Evolutionary conservation across 2,888 invertebrate species (phyloP), one percentile per base, ranked within the genome.

Genomic region (Ormyrus rosae): DNA sequence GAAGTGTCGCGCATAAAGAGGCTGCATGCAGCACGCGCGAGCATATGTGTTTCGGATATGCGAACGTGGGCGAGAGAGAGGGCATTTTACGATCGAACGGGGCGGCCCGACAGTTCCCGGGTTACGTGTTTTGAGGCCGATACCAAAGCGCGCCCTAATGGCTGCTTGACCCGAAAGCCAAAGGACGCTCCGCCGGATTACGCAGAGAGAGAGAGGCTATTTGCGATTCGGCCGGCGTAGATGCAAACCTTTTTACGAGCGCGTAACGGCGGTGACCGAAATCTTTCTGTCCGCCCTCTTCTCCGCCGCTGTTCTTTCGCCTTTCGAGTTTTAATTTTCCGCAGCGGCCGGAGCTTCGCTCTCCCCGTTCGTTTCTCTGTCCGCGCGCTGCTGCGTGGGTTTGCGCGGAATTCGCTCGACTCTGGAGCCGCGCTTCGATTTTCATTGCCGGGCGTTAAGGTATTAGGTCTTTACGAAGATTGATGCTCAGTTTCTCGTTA

Each of bases 261-360:
- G 46, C 55, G n/a, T 56, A 51, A 46, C 13, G n/a, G 13, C 45
- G 11, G 48, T 53, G 58, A 53, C 67, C 60, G 58, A 58, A n/a
- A 34, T 60, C 45, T 58, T 45, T 45, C 10, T 53, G n/a, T 74
- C 6, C 45, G 61, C 5, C 53, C 45, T 50, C 61, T 70, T 69
- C 7, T 55, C 8, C 19, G 50, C 48, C 10, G 34, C 13, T 56
- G 13, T 13, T 13, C 13, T 61, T 45, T 65, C 9, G n/a, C 10
- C 19, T 9, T 46, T 13, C 13, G 13, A 13, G 13, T 74, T 76
- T 76, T 69, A 76, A 69, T 76, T 76, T 76, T 69, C 61, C 76
- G 45, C 13, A 13, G 68, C 53, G 10, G 0, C 13, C 13, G 13
- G 13, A 13, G 0, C 13, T 13, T 13, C 13, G 13, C 13, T 13